Evolutionary conservation across 2,113 vertebrate species (phyloP).

Genomic region (Antechinus flavipes): DNA sequence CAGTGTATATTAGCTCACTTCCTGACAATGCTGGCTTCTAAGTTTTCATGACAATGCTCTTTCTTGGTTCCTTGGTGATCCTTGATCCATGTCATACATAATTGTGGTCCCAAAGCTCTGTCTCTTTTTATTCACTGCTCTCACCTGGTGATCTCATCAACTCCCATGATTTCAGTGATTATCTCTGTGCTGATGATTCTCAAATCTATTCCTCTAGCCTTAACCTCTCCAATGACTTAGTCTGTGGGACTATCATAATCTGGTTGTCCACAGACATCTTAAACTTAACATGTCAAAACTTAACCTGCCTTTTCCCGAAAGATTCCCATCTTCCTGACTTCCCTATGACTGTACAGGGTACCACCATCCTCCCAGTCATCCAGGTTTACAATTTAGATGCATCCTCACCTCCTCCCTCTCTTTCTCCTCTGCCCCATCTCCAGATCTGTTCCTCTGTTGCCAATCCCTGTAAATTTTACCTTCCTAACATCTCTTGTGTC

Average conservation of each 20-base stretch:
- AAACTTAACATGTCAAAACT: not conserved
- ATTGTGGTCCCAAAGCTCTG: not conserved
- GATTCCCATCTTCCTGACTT: not conserved
- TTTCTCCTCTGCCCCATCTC: not conserved
- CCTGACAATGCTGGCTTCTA: not conserved
- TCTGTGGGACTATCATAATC: not conserved
- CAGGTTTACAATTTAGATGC: not conserved
- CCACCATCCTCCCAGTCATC: not conserved
- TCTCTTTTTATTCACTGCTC: not conserved
- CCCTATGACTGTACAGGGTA: not conserved
- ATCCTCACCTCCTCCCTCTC: not conserved
- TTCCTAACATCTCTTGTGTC: not conserved
- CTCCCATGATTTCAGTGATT: not conserved
- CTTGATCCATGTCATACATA: not conserved
- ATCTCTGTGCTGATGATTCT: not conserved
- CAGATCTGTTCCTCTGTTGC: not conserved
- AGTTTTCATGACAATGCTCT: not conserved
- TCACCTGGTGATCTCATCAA: not conserved
- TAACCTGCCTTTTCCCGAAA: not conserved
- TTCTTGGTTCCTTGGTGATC: not conserved
- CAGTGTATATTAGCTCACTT: not conserved
- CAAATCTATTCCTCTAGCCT: not conserved
- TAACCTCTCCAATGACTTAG: not conserved
- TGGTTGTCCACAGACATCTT: not conserved
- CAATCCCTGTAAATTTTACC: not conserved